A percentile compares a stretch with the other conserved stretches of the same genome.
phyloP scores from a whole-genome alignment of 2,113 vertebrate species.

The Thalassoma bifasciatum region DNA sequence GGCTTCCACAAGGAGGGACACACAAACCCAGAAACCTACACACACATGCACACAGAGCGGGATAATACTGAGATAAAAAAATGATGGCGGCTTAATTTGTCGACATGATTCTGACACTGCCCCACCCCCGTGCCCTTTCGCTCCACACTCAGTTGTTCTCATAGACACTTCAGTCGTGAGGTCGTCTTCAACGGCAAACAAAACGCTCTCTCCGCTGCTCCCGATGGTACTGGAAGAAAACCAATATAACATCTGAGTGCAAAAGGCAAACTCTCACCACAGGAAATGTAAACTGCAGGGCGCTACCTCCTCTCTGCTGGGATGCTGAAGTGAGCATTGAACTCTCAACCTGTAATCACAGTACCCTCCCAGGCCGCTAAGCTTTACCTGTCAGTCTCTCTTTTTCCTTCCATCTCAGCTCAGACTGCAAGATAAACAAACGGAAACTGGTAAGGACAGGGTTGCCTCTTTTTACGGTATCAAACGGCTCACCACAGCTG shows the following conservation, averaged over 20 bases:
- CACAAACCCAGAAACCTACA: neutral
- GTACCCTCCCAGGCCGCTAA: slow-evolving; percentile 7
- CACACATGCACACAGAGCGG: neutral
- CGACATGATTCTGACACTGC: slow-evolving; percentile 6
- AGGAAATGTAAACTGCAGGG: slow-evolving; percentile 62
- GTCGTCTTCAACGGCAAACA: slow-evolving; percentile 56
- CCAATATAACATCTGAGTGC: slow-evolving; percentile 67
- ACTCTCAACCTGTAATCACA: slow-evolving; percentile 48
- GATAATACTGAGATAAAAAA: slow-evolving; percentile 10
- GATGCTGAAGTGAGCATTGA: slow-evolving; percentile 54
- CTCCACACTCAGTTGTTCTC: slow-evolving; percentile 14
- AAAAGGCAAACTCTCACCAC: slow-evolving; percentile 66
- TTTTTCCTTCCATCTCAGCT: neutral
- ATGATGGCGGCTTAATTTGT: slow-evolving; percentile 14
- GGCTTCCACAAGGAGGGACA: neutral
- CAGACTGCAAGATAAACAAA: slow-evolving; percentile 26
- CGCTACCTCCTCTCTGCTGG: slow-evolving; percentile 30
- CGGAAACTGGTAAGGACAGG: slow-evolving; percentile 11
- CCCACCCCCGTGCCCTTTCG: slow-evolving; percentile 23
- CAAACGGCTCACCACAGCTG: neutral
- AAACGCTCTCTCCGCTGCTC: slow-evolving; percentile 50
- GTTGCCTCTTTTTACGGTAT: slow-evolving; percentile 44
- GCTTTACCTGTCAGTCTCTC: neutral
- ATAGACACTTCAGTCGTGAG: slow-evolving; percentile 29
- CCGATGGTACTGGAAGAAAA: slow-evolving; percentile 50